phyloP scores from a whole-genome alignment of 2,113 vertebrate genomes.

The Pluvianellus socialis region DNA sequence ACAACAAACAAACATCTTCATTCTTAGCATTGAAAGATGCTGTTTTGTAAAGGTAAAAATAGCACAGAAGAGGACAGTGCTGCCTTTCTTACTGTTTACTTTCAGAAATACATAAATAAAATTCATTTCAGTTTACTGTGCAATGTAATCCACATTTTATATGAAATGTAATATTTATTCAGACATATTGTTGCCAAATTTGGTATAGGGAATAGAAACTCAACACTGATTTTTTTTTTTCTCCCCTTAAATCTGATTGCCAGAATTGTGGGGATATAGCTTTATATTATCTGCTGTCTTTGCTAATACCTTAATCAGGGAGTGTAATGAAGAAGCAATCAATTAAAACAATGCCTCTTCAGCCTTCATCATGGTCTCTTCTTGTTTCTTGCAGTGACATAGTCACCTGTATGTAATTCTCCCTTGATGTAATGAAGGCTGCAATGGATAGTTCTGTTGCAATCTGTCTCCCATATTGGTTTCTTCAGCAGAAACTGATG shows the following conservation, averaged over 20 bases:
- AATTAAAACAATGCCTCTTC: not conserved
- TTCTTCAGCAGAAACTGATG: not conserved
- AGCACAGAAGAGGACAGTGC: not conserved
- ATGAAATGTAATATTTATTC: not conserved
- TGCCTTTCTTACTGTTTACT: not conserved
- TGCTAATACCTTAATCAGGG: not conserved
- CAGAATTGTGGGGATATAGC: not conserved
- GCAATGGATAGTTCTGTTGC: not conserved
- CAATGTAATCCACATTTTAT: not conserved
- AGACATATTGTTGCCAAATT: not conserved
- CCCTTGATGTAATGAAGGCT: not conserved
- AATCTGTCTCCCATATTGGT: not conserved
- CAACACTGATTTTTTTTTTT: not conserved
- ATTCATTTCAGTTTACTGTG: not conserved
- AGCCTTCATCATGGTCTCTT: not conserved
- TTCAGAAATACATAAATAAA: not conserved
- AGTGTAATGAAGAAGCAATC: not conserved
- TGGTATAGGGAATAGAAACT: not conserved
- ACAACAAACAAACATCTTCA: not conserved
- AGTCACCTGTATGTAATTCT: not conserved
- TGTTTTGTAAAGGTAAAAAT: constrained; percentile 19
- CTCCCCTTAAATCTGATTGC: not conserved
- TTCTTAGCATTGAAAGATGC: not conserved
- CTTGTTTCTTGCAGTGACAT: not conserved
- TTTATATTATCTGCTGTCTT: not conserved